Evolutionary conservation across 2,888 invertebrate species (phyloP), one percentile per base, ranked within the genome.

Genomic region (Diadromus collaris): DNA sequence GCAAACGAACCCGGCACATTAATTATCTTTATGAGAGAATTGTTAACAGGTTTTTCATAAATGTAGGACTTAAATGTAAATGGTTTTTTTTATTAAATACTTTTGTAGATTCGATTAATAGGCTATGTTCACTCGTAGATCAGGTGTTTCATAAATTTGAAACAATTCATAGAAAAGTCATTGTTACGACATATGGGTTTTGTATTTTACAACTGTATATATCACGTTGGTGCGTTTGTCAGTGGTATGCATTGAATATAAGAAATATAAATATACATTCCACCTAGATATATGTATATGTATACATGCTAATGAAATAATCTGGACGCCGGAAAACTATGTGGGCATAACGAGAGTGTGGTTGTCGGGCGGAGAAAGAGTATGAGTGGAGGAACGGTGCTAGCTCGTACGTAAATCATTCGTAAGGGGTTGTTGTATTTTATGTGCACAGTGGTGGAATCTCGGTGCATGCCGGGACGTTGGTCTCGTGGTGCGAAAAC

Each of bases 261-360:
- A 70, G 46, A 76, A 69, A 76, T 72, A 72, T 76, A 76, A 76
- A 79, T 70, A 70, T 73, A 70, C 73, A 51, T 69, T 68, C 34
- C 27, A 27, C 16, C 54, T 21, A 0, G 21, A 27, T n/a, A 29
- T 54, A 29, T 5, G 27, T 27, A 6, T 27, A 27, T 48, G 54
- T 72, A 7, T 19, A 69, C 76, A 76, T 76, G 73, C 61, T 64
- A 79, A 79, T 79, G 79, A 79, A 79, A 79, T 76, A 79, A 79
- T 76, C 69, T 79, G 69, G 70, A 72, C 65, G 73, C 48, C 19
- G 61, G 76, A 65, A 73, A 76, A 76, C 65, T 73, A 63, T 73
- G 73, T 67, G 76, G 76, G 54, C 76, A 68, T 63, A 69, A 72
- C 64, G 72, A 65, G 68, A 48, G 65, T 54, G 65, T 60, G 60